A percentile compares a stretch with the other conserved stretches of the same genome.
These are phyloP conservation scores for Ametastegia equiseti DNA, from an alignment of 2,888 invertebrate species.

Conservation along the genomic window DNA sequence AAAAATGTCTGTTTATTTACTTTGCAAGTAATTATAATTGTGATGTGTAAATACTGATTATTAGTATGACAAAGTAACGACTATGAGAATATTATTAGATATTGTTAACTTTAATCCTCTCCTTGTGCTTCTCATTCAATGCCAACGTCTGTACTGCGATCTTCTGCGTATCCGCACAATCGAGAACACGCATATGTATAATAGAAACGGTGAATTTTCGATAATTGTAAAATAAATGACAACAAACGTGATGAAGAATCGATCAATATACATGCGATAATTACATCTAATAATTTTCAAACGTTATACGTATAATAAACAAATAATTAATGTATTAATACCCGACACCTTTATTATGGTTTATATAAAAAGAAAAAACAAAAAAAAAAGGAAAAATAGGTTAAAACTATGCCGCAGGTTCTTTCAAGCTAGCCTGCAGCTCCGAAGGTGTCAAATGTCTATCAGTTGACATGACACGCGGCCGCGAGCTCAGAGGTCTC, in stretches of 20 bases:
- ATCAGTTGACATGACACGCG: constrained; percentile 71
- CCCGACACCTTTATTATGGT: not conserved
- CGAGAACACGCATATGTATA: no score
- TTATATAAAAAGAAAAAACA: not conserved
- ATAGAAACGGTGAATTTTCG: no score
- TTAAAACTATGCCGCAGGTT: not conserved
- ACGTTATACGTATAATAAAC: no score
- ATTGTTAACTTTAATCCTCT: not conserved
- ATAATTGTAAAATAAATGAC: no score
- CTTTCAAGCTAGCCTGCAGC: not conserved
- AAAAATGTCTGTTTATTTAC: not conserved
- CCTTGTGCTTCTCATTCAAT: no score
- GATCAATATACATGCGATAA: no score
- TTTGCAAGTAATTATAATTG: not conserved
- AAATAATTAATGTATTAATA: no score
- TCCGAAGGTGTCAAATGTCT: constrained; percentile 65
- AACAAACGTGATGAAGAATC: no score
- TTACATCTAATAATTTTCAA: no score
- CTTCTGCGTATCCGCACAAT: no score
- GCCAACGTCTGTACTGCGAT: no score
- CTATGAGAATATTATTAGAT: not conserved
- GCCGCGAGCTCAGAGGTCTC: constrained; percentile 39
- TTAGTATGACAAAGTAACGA: not conserved
- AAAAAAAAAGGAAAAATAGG: not conserved
- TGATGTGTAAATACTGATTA: not conserved